Evolutionary conservation across 2,888 invertebrate species (phyloP).

Genomic region (Cenopis cana): DNA sequence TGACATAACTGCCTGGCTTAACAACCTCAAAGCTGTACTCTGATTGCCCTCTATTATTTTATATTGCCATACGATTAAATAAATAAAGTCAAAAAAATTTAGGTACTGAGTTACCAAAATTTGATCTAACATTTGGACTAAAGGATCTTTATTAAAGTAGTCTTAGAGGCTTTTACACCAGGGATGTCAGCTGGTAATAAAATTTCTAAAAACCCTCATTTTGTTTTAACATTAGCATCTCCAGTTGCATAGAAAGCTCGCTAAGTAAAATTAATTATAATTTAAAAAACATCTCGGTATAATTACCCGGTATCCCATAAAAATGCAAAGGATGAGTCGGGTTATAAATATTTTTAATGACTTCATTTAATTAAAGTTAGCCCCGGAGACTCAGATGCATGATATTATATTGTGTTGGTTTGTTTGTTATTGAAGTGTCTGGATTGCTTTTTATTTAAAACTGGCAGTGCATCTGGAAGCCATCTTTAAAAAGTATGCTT

Average conservation of each 20-base stretch:
- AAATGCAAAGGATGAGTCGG: slow-evolving; percentile 70
- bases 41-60: too few species aligned
- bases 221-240: not conserved
- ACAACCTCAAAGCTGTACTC: too few species aligned
- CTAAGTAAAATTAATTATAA: slow-evolving; percentile 39
- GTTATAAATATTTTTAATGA: slow-evolving; percentile 82
- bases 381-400: slow-evolving; percentile 56
- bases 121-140: too few species aligned
- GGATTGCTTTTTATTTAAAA: not conserved
- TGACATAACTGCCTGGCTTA: too few species aligned
- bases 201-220: not conserved
- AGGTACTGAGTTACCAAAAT: too few species aligned
- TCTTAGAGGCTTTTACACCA: too few species aligned
- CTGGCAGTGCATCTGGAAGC: not conserved
- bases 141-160: too few species aligned
- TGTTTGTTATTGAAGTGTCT: slow-evolving; percentile 18
- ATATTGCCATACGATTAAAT: too few species aligned
- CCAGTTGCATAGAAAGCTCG: slow-evolving; percentile 6
- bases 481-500: not conserved
- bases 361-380: slow-evolving; percentile 74
- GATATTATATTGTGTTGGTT: slow-evolving; percentile 16
- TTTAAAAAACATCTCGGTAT: slow-evolving; percentile 46
- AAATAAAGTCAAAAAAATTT: too few species aligned
- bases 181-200: too few species aligned
- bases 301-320: slow-evolving; percentile 64